Evolutionary conservation across 2,888 invertebrate genomes (phyloP).

Genomic region (Watsonalla binaria): DNA sequence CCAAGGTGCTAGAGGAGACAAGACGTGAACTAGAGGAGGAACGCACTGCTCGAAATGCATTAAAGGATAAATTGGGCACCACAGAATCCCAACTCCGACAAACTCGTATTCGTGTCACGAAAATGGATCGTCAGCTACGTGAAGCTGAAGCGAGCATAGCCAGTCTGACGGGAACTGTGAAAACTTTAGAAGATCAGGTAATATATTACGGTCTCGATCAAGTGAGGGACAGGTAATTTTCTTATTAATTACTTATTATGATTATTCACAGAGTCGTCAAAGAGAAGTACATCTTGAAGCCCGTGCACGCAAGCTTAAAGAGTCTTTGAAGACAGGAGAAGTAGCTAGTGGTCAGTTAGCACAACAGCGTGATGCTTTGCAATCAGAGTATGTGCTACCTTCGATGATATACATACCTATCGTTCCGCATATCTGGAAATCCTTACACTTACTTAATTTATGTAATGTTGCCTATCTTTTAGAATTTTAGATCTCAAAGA

Average conservation of each 20-base stretch:
- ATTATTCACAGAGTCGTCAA: slow-evolving; percentile 54
- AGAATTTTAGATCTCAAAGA: slow-evolving; percentile 56
- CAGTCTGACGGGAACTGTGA: slow-evolving; percentile 62
- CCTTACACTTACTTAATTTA: background rate
- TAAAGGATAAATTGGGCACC: slow-evolving; percentile 53
- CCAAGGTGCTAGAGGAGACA: slow-evolving; percentile 44
- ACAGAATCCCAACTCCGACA: slow-evolving; percentile 59
- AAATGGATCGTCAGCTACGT: slow-evolving; percentile 67
- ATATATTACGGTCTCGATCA: background rate
- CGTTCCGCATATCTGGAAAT: no score
- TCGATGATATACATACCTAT: background rate
- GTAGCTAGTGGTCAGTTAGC: slow-evolving; percentile 51
- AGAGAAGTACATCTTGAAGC: slow-evolving; percentile 65
- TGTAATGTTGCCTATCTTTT: slow-evolving; percentile 8
- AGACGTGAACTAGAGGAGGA: slow-evolving; percentile 59
- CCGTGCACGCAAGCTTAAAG: slow-evolving; percentile 65
- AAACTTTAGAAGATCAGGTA: slow-evolving; percentile 68
- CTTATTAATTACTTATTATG: background rate
- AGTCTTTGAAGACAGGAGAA: slow-evolving; percentile 67
- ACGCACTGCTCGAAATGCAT: slow-evolving; percentile 32
- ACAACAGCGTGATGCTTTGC: slow-evolving; percentile 58
- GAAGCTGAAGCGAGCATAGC: slow-evolving; percentile 67
- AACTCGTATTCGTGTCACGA: slow-evolving; percentile 48
- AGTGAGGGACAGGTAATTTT: background rate
- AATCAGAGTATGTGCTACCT: slow-evolving; percentile 46